These are phyloP conservation scores for Hippocampus abdominalis DNA, from an alignment of 2,113 vertebrate species.

Conservation along the genomic window DNA sequence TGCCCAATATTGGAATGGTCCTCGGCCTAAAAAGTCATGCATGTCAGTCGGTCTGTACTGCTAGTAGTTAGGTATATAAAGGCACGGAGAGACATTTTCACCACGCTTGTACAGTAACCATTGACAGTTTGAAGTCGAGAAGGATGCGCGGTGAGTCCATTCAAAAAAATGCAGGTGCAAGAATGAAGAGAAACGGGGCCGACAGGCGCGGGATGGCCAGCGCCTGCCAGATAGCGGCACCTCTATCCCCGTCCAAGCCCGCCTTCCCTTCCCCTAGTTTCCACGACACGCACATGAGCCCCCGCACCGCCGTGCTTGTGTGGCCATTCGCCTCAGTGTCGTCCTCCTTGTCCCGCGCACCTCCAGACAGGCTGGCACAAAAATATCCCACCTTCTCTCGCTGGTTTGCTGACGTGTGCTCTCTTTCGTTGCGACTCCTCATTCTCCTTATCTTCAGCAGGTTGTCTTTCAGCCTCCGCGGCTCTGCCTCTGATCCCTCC, in stretches of 20 bases:
- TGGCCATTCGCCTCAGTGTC: slow-evolving; percentile 34
- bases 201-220: slow-evolving; percentile 72
- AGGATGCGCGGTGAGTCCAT: too few species aligned
- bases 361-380: slow-evolving; percentile 42
- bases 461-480: slow-evolving; percentile 59
- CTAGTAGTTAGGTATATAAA: too few species aligned
- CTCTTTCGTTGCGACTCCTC: slow-evolving; percentile 51
- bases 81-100: too few species aligned
- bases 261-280: slow-evolving; percentile 48
- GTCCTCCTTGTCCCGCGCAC: slow-evolving; percentile 42
- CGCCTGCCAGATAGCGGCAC: slow-evolving; percentile 64
- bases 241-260: slow-evolving; percentile 10
- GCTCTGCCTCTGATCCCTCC: slow-evolving; percentile 49
- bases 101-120: too few species aligned
- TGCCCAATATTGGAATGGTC: too few species aligned
- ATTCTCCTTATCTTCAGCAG: slow-evolving; percentile 56
- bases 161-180: slow-evolving; percentile 37
- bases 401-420: slow-evolving; percentile 47
- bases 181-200: slow-evolving; percentile 60
- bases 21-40: too few species aligned
- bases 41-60: too few species aligned
- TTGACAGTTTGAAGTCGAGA: too few species aligned
- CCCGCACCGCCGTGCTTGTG: slow-evolving; percentile 19
- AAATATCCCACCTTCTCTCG: slow-evolving; percentile 22
- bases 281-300: slow-evolving; percentile 37